Evolutionary conservation across 2,113 vertebrate species (phyloP).

Genomic region (Naja naja): DNA sequence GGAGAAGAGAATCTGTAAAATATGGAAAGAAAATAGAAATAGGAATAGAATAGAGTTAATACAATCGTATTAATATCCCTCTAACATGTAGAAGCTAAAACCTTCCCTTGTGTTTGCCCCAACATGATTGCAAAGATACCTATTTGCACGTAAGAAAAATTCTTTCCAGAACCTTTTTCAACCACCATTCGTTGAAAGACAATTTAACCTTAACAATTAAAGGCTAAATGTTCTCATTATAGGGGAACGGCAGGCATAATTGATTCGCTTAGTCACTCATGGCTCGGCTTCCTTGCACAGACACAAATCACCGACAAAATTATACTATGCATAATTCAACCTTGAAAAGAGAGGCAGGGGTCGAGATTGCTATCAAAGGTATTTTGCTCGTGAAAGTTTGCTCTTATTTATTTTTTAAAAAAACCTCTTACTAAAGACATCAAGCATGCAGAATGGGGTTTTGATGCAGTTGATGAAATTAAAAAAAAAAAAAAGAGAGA

Average conservation of each 20-base stretch:
- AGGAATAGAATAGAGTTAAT: too few relatives aligned
- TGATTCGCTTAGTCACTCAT: background rate
- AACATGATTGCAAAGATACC: background rate
- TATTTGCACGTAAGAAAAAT: background rate
- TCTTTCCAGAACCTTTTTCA: background rate
- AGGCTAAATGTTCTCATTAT: background rate
- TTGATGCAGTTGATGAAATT: background rate
- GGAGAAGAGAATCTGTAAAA: too few relatives aligned
- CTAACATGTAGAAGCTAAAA: background rate
- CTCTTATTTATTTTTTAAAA: background rate
- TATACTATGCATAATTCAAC: background rate
- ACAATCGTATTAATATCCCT: too few relatives aligned
- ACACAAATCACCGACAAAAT: background rate
- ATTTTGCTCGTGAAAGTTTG: background rate
- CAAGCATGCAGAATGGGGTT: background rate
- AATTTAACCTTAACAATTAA: background rate
- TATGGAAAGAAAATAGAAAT: too few relatives aligned
- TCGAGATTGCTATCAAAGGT: background rate
- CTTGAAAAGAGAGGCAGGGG: background rate
- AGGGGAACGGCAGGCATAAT: background rate
- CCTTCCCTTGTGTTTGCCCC: background rate
- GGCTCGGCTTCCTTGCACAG: background rate
- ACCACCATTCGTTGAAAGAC: background rate
- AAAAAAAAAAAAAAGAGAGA: too few relatives aligned
- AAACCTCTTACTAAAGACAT: background rate